Percentiles rank a stretch among this genome's conserved stretches.
Conservation (phyloP, 2,888 invertebrate species). For the Harmothoe impar region DNA sequence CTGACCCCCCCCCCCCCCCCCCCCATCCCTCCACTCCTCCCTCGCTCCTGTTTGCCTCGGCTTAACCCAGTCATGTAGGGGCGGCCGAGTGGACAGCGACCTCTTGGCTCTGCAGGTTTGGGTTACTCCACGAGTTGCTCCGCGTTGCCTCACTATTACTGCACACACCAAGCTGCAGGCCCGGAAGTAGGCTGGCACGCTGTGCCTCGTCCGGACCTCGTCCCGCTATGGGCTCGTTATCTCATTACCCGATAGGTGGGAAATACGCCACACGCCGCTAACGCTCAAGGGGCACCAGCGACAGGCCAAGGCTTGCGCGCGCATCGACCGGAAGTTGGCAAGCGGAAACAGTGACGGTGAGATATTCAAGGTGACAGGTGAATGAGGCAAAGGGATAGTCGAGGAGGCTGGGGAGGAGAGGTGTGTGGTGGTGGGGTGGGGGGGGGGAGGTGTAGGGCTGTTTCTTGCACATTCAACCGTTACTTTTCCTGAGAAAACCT, state of each 20-base stretch:
- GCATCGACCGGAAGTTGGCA: constrained; percentile 13
- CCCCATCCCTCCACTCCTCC: neutral
- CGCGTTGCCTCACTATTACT: neutral
- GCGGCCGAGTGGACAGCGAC: too few species aligned
- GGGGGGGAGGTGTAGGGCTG: too few species aligned
- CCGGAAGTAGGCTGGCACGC: neutral
- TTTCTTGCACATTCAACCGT: too few species aligned
- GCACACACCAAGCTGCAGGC: neutral
- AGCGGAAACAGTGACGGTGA: neutral
- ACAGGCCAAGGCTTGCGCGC: neutral
- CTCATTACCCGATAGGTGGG: neutral
- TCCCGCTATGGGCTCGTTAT: neutral
- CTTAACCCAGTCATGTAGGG: too few species aligned
- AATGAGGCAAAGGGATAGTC: neutral
- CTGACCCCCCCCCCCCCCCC: neutral
- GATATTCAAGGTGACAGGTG: constrained; percentile 1
- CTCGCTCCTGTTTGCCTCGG: too few species aligned
- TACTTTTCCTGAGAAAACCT: too few species aligned
- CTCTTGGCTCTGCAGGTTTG: neutral
- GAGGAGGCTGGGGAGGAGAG: too few species aligned
- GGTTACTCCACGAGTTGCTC: neutral
- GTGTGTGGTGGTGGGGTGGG: too few species aligned
- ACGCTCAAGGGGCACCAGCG: neutral
- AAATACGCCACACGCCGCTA: neutral
- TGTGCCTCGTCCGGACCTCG: too few species aligned